A percentile compares a stretch with the other conserved stretches of the same genome.
Conservation (phyloP, 2,797 vertebrate genomes). For the Pipistrellus pipistrellus region DNA sequence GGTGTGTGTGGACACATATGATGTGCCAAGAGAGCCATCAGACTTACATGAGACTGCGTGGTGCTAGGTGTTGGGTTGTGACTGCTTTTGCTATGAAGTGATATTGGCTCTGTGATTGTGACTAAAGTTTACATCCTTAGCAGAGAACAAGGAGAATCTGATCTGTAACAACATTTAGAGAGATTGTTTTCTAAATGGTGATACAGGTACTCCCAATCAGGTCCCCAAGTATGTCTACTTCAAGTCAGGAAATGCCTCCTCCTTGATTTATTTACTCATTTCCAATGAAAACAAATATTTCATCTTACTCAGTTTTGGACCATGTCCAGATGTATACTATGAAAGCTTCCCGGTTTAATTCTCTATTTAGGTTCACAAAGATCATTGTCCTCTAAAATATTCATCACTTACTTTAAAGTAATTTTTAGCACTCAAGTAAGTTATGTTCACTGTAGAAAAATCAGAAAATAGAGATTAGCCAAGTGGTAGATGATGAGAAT, state of each 20-base stretch:
- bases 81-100: neutral
- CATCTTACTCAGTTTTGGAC: conserved; percentile 71
- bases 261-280: conserved; percentile 70
- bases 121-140: neutral
- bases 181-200: conserved; percentile 44
- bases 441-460: conserved; percentile 72
- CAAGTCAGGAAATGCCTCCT: conserved; percentile 54
- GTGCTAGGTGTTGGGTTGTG: neutral
- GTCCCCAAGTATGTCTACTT: conserved; percentile 6
- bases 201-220: conserved; percentile 1
- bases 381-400: conserved; percentile 82
- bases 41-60: neutral
- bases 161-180: neutral
- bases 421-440: conserved; percentile 78
- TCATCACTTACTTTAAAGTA: conserved; percentile 82
- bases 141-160: neutral
- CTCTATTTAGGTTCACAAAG: conserved; percentile 78
- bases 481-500: conserved; percentile 27
- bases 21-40: neutral
- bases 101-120: neutral
- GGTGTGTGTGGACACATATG: rapidly evolving
- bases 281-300: conserved; percentile 73
- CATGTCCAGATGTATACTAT: conserved; percentile 13
- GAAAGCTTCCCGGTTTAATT: conserved; percentile 77
- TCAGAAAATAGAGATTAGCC: conserved; percentile 48